Conservation (phyloP, 2,797 vertebrate species). For the Pseudotriccus pelzelni region DNA sequence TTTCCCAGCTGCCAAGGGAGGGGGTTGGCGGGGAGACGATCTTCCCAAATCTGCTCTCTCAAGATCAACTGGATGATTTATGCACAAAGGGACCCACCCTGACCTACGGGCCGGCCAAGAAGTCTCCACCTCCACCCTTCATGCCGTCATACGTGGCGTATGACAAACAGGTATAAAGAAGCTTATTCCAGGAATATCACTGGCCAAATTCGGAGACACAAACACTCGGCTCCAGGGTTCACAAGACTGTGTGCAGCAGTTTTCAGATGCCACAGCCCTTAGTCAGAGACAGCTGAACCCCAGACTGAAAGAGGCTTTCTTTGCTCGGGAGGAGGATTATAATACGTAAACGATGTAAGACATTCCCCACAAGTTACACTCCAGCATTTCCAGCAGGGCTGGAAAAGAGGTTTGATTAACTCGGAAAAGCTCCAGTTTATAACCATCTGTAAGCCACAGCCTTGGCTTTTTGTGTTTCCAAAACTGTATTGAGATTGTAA, state of each 20-base stretch:
- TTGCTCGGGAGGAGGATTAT: constrained; percentile 62
- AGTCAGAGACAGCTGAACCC: constrained; percentile 71
- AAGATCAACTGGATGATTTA: constrained; percentile 79
- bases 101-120: constrained; percentile 70
- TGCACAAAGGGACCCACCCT: constrained; percentile 63
- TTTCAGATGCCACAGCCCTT: constrained; percentile 69
- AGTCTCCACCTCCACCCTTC: constrained; percentile 70
- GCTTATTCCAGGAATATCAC: neutral
- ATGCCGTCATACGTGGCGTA: constrained; percentile 87
- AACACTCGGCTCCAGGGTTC: constrained; percentile 58
- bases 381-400: constrained; percentile 40
- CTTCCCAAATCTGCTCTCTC: constrained; percentile 77
- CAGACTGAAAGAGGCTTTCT: constrained; percentile 70
- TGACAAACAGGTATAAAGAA: constrained; percentile 91
- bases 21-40: constrained; percentile 83
- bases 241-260: constrained; percentile 45
- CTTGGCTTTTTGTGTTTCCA: neutral
- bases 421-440: constrained; percentile 20
- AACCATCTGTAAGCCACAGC: neutral
- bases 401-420: constrained; percentile 18
- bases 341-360: constrained; percentile 37
- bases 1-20: constrained; percentile 75
- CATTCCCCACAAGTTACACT: constrained; percentile 47
- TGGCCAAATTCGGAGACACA: constrained; percentile 29
- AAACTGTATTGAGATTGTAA: neutral